Evolutionary conservation across 2,888 invertebrate species (phyloP).

Genomic region (Pristionchus japonicus): DNA sequence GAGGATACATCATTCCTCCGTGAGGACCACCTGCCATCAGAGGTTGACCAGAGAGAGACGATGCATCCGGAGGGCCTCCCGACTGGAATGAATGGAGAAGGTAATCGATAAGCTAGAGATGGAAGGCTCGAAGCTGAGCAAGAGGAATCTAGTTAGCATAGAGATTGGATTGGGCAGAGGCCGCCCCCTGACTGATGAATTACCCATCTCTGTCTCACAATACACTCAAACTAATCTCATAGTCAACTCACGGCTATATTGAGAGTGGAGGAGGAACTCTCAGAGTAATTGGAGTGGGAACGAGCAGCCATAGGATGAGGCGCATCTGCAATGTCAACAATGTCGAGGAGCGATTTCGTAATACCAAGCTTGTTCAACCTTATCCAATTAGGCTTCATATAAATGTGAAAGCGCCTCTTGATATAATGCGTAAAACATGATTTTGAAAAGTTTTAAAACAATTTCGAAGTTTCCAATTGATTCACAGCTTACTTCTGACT

Average conservation of each 20-base stretch:
- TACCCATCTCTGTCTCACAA: neutral
- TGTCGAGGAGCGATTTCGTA: neutral
- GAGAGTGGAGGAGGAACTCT: constrained; percentile 28
- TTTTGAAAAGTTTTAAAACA: too few species aligned
- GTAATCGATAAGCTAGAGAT: too few species aligned
- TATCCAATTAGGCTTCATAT: too few species aligned
- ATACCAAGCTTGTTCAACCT: too few species aligned
- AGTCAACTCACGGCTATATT: neutral
- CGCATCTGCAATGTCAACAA: neutral
- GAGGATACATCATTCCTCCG: constrained; percentile 8
- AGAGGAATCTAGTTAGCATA: neutral
- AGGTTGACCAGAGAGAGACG: neutral
- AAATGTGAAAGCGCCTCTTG: too few species aligned
- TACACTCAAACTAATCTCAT: neutral
- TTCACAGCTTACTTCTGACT: neutral
- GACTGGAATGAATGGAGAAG: neutral
- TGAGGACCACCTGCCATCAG: constrained; percentile 10
- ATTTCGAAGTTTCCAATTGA: neutral
- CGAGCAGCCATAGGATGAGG: neutral
- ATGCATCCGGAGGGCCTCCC: constrained; percentile 8
- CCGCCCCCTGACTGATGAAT: neutral
- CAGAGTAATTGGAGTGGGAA: constrained; percentile 42
- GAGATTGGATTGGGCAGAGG: neutral
- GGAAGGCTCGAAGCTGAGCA: neutral
- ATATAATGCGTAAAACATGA: too few species aligned